Percentiles rank a stretch among this genome's conserved stretches.
phyloP scores from a whole-genome alignment of 2,888 invertebrate genomes.

The Polia nebulosa region DNA sequence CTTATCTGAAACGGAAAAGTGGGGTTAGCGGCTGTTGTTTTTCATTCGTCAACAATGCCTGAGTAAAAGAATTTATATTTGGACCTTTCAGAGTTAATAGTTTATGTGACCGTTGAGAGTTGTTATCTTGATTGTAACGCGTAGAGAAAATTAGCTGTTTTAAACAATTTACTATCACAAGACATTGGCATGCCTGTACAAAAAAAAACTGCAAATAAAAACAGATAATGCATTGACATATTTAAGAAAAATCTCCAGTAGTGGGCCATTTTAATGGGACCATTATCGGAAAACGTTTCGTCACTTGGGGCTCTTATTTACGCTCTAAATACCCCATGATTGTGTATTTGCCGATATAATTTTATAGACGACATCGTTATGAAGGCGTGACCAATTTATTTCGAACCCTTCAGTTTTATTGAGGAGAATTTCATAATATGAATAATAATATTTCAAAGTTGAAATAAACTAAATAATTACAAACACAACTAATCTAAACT shows the following conservation, averaged over 20 bases:
- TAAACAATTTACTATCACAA: background rate
- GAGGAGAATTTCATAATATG: constrained; percentile 1
- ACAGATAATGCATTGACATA: constrained; percentile 52
- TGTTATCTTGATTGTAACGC: background rate
- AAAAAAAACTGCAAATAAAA: constrained; percentile 45
- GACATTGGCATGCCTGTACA: too few species aligned
- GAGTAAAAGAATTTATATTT: constrained; percentile 3
- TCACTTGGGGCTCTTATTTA: constrained; percentile 72
- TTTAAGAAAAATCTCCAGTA: constrained; percentile 51
- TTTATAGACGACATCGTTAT: constrained; percentile 43
- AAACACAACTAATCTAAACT: background rate
- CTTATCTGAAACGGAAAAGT: constrained; percentile 52
- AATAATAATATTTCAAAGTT: background rate
- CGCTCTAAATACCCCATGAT: constrained; percentile 70
- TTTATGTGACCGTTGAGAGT: background rate
- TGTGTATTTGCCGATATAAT: constrained; percentile 62
- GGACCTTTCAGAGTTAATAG: background rate
- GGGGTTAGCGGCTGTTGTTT: constrained; percentile 31
- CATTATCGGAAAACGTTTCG: constrained; percentile 78
- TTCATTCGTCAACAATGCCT: constrained; percentile 27
- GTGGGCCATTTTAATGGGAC: constrained; percentile 66
- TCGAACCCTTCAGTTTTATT: constrained; percentile 17
- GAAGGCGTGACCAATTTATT: constrained; percentile 28
- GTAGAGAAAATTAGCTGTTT: background rate
- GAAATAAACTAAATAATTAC: background rate